Evolutionary conservation across 2,113 vertebrate genomes (phyloP).

Genomic region (Lamprotornis superbus): DNA sequence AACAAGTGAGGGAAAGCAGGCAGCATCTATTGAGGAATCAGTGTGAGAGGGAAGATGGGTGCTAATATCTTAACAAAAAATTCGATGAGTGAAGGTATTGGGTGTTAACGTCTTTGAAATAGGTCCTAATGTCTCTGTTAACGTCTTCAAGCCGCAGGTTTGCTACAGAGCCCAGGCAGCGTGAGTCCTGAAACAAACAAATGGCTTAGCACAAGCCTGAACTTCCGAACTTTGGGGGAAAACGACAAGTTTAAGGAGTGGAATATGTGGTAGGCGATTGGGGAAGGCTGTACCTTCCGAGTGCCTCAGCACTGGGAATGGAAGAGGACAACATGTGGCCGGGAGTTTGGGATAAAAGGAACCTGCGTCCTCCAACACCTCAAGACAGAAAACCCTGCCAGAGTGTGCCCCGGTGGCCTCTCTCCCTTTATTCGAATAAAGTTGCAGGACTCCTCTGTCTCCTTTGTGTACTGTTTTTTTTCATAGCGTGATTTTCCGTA

Average conservation of each 20-base stretch:
- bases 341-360: neutral
- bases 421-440: neutral
- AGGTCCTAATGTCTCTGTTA: accelerated
- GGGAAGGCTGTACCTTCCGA: neutral
- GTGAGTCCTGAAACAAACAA: no score
- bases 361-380: accelerated
- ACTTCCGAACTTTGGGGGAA: neutral
- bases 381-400: neutral
- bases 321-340: neutral
- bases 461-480: neutral
- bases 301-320: neutral
- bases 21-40: neutral
- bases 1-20: accelerated
- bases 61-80: neutral
- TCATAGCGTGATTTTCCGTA: neutral
- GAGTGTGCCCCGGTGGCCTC: no score
- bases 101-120: neutral
- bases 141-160: neutral
- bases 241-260: neutral
- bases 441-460: accelerated
- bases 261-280: accelerated
- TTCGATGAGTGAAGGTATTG: no score
- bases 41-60: neutral
- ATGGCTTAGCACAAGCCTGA: neutral
- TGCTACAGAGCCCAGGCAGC: neutral